Conservation (phyloP, 2,888 invertebrate species). For the Sisyra nigra region DNA sequence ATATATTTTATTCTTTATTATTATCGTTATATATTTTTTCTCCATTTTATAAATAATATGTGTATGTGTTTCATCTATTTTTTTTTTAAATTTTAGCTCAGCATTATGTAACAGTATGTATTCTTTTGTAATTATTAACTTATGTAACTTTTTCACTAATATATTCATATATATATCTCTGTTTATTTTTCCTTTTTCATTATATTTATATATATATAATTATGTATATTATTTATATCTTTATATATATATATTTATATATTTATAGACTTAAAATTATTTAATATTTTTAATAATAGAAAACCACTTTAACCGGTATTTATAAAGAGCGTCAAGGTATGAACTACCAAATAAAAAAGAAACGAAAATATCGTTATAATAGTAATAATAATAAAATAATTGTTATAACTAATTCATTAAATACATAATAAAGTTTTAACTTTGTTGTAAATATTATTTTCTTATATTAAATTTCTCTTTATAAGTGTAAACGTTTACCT, state of each 20-base stretch:
- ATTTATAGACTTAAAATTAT: conserved; percentile 7
- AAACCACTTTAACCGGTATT: conserved; percentile 7
- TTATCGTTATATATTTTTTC: no score
- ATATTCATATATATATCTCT: conserved; percentile 3
- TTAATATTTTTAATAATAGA: conserved; percentile 8
- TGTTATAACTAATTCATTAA: background rate
- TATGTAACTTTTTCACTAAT: conserved; percentile 1
- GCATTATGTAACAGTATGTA: conserved; percentile 2
- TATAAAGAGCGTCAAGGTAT: conserved; percentile 5
- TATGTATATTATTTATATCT: conserved; percentile 3
- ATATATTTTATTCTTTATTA: no score
- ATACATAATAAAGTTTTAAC: background rate
- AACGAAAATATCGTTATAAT: conserved; percentile 6
- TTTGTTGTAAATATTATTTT: conserved; percentile 1
- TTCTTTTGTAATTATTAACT: conserved; percentile 1
- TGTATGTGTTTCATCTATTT: no score
- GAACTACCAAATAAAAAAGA: background rate
- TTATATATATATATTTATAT: background rate
- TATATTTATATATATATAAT: background rate
- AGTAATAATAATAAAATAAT: conserved; percentile 3
- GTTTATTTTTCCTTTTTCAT: no score
- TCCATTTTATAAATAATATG: no score
- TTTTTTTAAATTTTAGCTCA: background rate
- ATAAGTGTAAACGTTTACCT: background rate
- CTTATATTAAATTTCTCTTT: background rate